Evolutionary conservation across 2,113 vertebrate genomes (phyloP).

Genomic region (Corythoichthys haematopterus): DNA sequence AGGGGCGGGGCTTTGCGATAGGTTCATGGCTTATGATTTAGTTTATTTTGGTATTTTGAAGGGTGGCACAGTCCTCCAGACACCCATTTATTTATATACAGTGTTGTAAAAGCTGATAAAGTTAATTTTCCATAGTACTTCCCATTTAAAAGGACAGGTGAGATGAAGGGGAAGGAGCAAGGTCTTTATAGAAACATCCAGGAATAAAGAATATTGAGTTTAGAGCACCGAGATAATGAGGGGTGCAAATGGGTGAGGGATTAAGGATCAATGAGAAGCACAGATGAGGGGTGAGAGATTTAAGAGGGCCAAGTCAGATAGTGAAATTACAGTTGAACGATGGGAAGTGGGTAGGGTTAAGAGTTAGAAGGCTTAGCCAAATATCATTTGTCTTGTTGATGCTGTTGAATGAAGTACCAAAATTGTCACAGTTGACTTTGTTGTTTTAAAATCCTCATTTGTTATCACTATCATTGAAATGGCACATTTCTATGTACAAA

Average conservation of each 20-base stretch:
- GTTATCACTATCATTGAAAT: not conserved
- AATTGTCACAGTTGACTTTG: not conserved
- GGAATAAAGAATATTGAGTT: slow-evolving; percentile 43
- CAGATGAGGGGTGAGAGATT: slow-evolving; percentile 38
- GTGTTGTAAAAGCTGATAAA: not conserved
- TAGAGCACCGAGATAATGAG: slow-evolving; percentile 39
- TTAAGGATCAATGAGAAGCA: slow-evolving; percentile 50
- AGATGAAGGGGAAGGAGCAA: slow-evolving; percentile 5
- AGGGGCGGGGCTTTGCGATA: too few relatives aligned
- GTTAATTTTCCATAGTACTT: not conserved
- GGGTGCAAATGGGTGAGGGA: slow-evolving; percentile 38
- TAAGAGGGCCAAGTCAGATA: slow-evolving; percentile 44
- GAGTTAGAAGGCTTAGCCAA: slow-evolving; percentile 32
- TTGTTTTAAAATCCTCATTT: not conserved
- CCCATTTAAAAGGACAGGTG: slow-evolving; percentile 5
- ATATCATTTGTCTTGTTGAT: slow-evolving; percentile 17
- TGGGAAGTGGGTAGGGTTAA: slow-evolving; percentile 31
- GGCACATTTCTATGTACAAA: not conserved
- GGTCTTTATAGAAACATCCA: slow-evolving; percentile 5
- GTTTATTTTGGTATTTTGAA: not conserved
- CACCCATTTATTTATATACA: not conserved
- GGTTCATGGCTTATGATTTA: not conserved
- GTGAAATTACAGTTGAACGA: slow-evolving; percentile 51
- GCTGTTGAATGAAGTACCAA: not conserved
- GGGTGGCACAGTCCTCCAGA: not conserved